These are phyloP conservation scores for Sipunculus nudus DNA, from an alignment of 2,888 invertebrate species.

Conservation along the genomic window DNA sequence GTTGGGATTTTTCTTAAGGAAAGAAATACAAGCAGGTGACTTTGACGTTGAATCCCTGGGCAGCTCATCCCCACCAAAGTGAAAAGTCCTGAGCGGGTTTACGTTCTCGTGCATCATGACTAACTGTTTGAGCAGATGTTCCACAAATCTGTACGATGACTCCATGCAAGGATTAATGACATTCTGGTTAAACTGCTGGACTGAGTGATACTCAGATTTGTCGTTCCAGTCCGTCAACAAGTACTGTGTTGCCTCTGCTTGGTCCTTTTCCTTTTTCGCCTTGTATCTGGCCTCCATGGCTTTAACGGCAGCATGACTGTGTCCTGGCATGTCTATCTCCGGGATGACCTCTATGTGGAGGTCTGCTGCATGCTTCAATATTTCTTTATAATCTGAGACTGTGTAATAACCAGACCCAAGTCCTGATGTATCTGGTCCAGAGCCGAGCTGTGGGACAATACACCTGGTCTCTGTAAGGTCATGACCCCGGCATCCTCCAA, in stretches of 20 bases:
- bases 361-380: conserved; percentile 50
- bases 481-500: conserved; percentile 39
- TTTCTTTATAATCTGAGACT: conserved; percentile 46
- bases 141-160: conserved; percentile 48
- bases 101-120: conserved; percentile 39
- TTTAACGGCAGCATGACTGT: conserved; percentile 54
- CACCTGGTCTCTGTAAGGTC: conserved; percentile 40
- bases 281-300: conserved; percentile 56
- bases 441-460: conserved; percentile 45
- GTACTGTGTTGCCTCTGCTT: conserved; percentile 34
- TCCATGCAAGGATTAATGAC: conserved; percentile 53
- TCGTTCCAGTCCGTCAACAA: neutral
- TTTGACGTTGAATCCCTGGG: conserved; percentile 48
- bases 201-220: conserved; percentile 42
- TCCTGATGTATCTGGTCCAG: conserved; percentile 37
- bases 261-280: too few species aligned
- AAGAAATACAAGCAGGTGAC: conserved; percentile 44
- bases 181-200: conserved; percentile 49
- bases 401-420: conserved; percentile 42
- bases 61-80: conserved; percentile 57
- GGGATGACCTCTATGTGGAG: conserved; percentile 57
- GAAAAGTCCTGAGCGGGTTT: conserved; percentile 45
- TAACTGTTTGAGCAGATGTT: conserved; percentile 29
- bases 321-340: conserved; percentile 62
- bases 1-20: conserved; percentile 6